phyloP scores from a whole-genome alignment of 1,140 invertebrate species.

The Drosophila neocordata region DNA sequence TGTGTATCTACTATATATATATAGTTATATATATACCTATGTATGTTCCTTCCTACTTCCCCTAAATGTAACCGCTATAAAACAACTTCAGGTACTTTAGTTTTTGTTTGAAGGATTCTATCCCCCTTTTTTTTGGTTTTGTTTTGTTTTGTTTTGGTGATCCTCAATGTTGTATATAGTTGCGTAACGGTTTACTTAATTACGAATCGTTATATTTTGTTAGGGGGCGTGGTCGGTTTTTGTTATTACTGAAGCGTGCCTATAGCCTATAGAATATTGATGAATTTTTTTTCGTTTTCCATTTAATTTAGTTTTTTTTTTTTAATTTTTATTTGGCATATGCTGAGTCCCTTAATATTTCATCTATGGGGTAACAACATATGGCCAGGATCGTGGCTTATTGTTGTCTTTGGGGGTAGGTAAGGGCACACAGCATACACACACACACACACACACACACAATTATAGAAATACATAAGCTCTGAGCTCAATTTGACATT shows the following conservation, averaged over 20 bases:
- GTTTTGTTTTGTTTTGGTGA: background rate
- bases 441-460: background rate
- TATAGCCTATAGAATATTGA: constrained; percentile 19
- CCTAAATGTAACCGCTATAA: constrained; percentile 1
- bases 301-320: background rate
- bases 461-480: background rate
- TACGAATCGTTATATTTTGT: constrained; percentile 60
- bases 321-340: constrained; percentile 43
- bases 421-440: background rate
- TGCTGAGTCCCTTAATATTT: constrained; percentile 46
- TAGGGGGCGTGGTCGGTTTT: constrained; percentile 34
- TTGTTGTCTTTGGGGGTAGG: background rate
- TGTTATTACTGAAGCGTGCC: constrained; percentile 25
- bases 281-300: constrained; percentile 36
- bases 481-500: background rate
- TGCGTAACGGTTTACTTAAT: constrained; percentile 58
- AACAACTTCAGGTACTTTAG: constrained; percentile 45
- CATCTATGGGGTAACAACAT: constrained; percentile 36
- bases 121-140: background rate
- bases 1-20: background rate
- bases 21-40: background rate
- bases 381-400: constrained; percentile 29
- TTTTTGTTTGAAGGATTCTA: background rate
- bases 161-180: constrained; percentile 16
- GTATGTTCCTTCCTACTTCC: background rate